Evolutionary conservation across 2,888 invertebrate species (phyloP).

Genomic region (Cistogaster globosa): DNA sequence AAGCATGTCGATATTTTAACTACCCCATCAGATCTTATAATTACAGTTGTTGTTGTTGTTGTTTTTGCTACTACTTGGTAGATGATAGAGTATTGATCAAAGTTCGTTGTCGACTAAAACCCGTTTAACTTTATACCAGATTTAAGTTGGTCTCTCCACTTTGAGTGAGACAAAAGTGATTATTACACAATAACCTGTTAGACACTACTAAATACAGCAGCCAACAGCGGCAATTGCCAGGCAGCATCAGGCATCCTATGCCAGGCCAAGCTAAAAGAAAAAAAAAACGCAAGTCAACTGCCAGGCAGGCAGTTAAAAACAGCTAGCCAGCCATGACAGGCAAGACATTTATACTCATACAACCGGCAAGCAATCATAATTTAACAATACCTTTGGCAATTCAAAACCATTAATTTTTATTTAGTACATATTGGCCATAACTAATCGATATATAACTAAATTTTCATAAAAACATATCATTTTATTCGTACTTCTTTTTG

Average conservation of each 20-base stretch:
- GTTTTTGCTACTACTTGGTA: slow-evolving; percentile 17
- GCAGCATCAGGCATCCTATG: slow-evolving; percentile 34
- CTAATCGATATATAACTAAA: slow-evolving; percentile 62
- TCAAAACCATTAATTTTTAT: slow-evolving; percentile 66
- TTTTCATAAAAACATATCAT: slow-evolving; percentile 41
- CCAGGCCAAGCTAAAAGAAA: slow-evolving; percentile 28
- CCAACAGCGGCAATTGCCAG: slow-evolving; percentile 43
- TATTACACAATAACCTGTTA: slow-evolving; percentile 72
- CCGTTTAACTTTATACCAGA: slow-evolving; percentile 51
- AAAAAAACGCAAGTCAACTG: slow-evolving; percentile 24
- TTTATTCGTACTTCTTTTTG: background rate
- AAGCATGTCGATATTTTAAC: slow-evolving; percentile 43
- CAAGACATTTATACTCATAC: slow-evolving; percentile 25
- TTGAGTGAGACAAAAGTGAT: slow-evolving; percentile 64
- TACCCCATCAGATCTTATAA: slow-evolving; percentile 72
- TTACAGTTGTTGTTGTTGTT: slow-evolving; percentile 52
- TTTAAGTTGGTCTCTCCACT: slow-evolving; percentile 61
- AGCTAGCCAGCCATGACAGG: slow-evolving; percentile 32
- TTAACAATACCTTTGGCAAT: slow-evolving; percentile 66
- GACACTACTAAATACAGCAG: slow-evolving; percentile 64
- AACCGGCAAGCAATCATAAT: slow-evolving; percentile 46
- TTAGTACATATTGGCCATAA: slow-evolving; percentile 58
- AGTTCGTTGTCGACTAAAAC: slow-evolving; percentile 69
- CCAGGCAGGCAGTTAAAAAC: slow-evolving; percentile 7
- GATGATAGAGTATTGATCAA: slow-evolving; percentile 68